phyloP scores from a whole-genome alignment of 2,113 vertebrate genomes.

The Mus pahari region DNA sequence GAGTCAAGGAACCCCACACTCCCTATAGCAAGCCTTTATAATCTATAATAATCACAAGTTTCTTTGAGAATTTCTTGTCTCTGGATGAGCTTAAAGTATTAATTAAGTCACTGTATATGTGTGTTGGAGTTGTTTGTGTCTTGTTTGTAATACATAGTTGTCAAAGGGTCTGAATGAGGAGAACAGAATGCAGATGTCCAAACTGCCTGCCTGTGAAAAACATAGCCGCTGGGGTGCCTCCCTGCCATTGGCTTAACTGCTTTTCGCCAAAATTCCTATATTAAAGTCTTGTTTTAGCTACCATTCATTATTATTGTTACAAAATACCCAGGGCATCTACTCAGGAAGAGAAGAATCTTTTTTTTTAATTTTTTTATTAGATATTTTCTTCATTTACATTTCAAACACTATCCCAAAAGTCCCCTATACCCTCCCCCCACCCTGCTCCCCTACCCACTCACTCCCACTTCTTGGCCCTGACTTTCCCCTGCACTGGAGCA shows the following conservation, averaged over 20 bases:
- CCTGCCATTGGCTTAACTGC: not conserved
- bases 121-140: not conserved
- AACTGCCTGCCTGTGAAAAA: conserved; percentile 21
- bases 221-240: not conserved
- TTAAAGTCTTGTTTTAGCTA: not conserved
- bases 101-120: conserved; percentile 68
- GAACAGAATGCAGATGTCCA: not conserved
- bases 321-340: not conserved
- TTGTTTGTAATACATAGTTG: conserved; percentile 63
- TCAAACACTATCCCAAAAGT: no score
- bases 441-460: no score
- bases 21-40: conserved; percentile 56
- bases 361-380: no score
- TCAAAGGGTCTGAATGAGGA: conserved; percentile 43
- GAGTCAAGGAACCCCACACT: conserved; percentile 36
- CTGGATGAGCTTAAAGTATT: conserved; percentile 68
- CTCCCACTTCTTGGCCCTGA: no score
- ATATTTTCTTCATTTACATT: no score
- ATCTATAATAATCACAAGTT: conserved; percentile 70
- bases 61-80: conserved; percentile 63
- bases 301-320: not conserved
- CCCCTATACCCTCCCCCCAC: no score
- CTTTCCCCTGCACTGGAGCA: no score
- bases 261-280: not conserved
- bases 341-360: not conserved